Evolutionary conservation across 2,797 vertebrate species (phyloP), one percentile per base, ranked within the genome.

Genomic region (Naso thynnoides): DNA sequence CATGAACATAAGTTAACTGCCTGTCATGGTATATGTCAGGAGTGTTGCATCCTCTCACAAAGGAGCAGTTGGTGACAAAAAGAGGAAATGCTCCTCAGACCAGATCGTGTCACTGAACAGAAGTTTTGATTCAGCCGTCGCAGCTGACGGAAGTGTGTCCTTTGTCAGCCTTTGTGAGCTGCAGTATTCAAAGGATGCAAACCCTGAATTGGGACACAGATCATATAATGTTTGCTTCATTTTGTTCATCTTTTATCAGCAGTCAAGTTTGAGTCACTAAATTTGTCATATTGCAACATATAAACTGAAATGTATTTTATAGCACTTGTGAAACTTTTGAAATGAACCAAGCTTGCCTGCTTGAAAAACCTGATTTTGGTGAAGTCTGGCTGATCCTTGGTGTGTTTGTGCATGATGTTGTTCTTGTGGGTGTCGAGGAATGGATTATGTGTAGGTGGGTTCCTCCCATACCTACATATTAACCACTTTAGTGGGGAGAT

Each of bases 391-490:
- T 69, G 4, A 47, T 31, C 36, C 5, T 6, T 21, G 5, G 6
- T 36, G 26, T 52, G 49, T 70, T 48, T 24, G 45, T 13, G 15
- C 0, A 26, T 31, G 39, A 21, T 29, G 29, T 41, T 54, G 45
- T 27, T 5, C 14, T 11, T 48, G 2, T n/a, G 21, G 47, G 48
- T 70, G 49, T 19, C 13, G 50, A 11, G 6, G 16, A 49, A 11
- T 53, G 26, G n/a, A 31, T 33, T 33, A 7, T 33, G 31, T 33
- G 15, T n/a, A 36, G 2, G 7, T n/a, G 27, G 38, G 3, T 63
- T 62, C 29, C 39, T 66, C 16, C 9, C 29, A 15, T 44, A 42
- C 41, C 23, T 75, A 15, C 50, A 44, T 54, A 59, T 55, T 68
- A 72, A 77, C 73, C n/a, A 29, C 39, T 14, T 9, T 1, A 18